Percentiles rank a stretch among this genome's conserved stretches.
phyloP scores from a whole-genome alignment of 2,888 invertebrate genomes.

The Brachypterus glaber region DNA sequence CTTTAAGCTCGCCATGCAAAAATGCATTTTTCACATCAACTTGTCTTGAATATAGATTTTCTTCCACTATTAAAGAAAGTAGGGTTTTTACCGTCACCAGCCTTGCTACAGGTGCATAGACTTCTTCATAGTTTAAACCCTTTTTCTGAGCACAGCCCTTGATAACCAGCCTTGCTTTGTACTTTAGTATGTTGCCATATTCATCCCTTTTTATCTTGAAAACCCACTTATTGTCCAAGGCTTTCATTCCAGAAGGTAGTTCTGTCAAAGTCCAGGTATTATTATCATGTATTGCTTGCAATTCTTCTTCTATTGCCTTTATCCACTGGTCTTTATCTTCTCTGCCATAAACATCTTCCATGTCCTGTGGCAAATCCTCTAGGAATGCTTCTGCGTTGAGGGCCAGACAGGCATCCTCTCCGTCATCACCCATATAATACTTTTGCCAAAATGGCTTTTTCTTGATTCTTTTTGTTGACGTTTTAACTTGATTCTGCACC shows the following conservation, averaged over 20 bases:
- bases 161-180: conserved; percentile 25
- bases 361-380: conserved; percentile 12
- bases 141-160: conserved; percentile 23
- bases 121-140: conserved; percentile 5
- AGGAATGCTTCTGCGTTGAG: conserved; percentile 14
- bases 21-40: conserved; percentile 14
- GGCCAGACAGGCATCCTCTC: too few relatives aligned
- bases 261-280: conserved; percentile 19
- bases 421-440: too few relatives aligned
- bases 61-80: conserved; percentile 7
- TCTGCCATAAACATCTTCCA: conserved; percentile 8
- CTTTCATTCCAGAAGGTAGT: conserved; percentile 15
- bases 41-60: conserved; percentile 8
- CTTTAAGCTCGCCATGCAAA: conserved; percentile 12
- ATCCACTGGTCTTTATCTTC: conserved; percentile 12
- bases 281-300: conserved; percentile 18
- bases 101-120: conserved; percentile 12
- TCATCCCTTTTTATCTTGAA: conserved; percentile 19
- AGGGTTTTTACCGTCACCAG: conserved; percentile 10
- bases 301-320: conserved; percentile 20
- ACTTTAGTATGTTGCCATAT: conserved; percentile 15
- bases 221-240: conserved; percentile 20
- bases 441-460: too few relatives aligned
- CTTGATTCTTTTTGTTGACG: too few relatives aligned
- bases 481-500: too few relatives aligned